A percentile compares a stretch with the other conserved stretches of the same genome.
These are phyloP conservation scores for Cynaeus angustus DNA, from an alignment of 2,888 invertebrate genomes.

Conservation along the genomic window DNA sequence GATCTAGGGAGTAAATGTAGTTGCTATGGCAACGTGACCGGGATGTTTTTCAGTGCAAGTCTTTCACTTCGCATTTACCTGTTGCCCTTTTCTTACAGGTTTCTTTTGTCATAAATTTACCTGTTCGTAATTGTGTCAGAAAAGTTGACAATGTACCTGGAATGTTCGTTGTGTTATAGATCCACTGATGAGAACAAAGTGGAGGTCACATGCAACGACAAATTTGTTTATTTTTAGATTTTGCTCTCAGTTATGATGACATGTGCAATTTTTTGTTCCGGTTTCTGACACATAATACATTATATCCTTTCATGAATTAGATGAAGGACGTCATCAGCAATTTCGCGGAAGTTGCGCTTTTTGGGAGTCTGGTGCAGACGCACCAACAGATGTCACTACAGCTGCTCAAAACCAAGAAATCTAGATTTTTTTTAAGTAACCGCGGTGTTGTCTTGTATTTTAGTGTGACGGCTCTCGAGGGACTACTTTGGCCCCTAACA, in stretches of 20 bases:
- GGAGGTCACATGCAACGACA: slow-evolving; percentile 21
- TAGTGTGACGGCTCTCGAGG: no score
- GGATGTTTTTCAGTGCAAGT: slow-evolving; percentile 4
- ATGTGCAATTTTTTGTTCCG: slow-evolving; percentile 32
- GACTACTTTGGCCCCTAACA: not conserved
- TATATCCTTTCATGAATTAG: slow-evolving; percentile 21
- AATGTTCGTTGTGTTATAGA: not conserved
- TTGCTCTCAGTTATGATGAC: slow-evolving; percentile 20
- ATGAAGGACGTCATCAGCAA: slow-evolving; percentile 20
- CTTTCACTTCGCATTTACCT: slow-evolving; percentile 23
- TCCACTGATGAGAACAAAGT: not conserved
- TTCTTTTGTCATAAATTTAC: not conserved
- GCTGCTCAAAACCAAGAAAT: not conserved
- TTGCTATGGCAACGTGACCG: slow-evolving; percentile 18
- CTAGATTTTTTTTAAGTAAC: not conserved
- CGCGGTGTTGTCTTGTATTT: not conserved
- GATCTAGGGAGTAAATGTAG: not conserved
- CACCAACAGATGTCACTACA: not conserved
- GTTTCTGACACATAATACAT: slow-evolving; percentile 26
- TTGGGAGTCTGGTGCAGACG: not conserved
- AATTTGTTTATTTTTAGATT: slow-evolving; percentile 37
- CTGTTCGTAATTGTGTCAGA: slow-evolving; percentile 19
- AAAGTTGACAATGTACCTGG: not conserved
- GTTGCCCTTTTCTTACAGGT: slow-evolving; percentile 22
- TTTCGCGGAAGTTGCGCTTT: slow-evolving; percentile 4